These are phyloP conservation scores for Drosophila oshimai DNA, from an alignment of 1,140 invertebrate species.

Conservation along the genomic window DNA sequence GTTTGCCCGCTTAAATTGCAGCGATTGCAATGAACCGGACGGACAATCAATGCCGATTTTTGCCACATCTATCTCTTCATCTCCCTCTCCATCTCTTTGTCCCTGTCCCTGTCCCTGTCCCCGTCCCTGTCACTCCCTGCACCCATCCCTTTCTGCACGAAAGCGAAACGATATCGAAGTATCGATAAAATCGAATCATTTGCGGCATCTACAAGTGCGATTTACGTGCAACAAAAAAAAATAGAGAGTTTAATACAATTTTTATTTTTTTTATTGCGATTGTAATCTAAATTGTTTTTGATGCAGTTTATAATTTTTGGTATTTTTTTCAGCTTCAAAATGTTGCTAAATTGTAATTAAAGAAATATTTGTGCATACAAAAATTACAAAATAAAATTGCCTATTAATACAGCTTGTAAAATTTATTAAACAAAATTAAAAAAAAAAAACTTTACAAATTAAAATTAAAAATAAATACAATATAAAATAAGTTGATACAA, in stretches of 20 bases:
- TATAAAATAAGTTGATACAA: too few relatives aligned
- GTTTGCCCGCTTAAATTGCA: constrained; percentile 60
- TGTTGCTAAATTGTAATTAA: too few relatives aligned
- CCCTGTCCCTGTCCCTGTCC: too few relatives aligned
- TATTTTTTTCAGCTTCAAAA: too few relatives aligned
- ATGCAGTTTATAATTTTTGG: too few relatives aligned
- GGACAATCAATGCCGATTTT: constrained; percentile 49
- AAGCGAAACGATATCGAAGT: constrained; percentile 12
- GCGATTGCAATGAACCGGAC: constrained; percentile 47
- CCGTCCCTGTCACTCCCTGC: neutral
- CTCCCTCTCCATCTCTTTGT: too few relatives aligned
- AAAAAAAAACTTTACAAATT: too few relatives aligned
- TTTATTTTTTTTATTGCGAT: neutral
- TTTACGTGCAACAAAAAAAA: neutral
- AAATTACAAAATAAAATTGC: too few relatives aligned
- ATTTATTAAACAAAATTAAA: too few relatives aligned
- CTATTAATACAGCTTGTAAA: too few relatives aligned
- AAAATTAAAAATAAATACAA: too few relatives aligned
- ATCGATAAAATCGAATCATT: constrained; percentile 13
- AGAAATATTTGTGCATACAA: too few relatives aligned
- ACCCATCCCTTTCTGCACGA: neutral
- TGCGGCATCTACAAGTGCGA: constrained; percentile 4
- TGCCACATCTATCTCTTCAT: constrained; percentile 30
- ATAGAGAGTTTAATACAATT: neutral
- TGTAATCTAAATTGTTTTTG: neutral